A percentile compares a stretch with the other conserved stretches of the same genome.
phyloP scores from a whole-genome alignment of 2,888 invertebrate species.

The Chalcosyrphus nemorum region DNA sequence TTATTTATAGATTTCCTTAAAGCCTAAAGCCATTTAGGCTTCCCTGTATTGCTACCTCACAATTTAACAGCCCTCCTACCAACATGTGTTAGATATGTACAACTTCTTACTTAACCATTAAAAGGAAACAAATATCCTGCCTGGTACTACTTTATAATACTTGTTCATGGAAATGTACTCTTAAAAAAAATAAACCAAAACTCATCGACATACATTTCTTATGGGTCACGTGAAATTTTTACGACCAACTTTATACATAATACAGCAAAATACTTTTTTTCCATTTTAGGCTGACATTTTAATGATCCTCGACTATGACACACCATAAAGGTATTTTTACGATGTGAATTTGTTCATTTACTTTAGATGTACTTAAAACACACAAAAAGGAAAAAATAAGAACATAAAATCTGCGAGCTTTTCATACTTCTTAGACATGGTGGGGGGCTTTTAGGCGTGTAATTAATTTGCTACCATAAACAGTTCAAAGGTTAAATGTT shows the following conservation, averaged over 20 bases:
- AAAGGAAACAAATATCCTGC: not conserved
- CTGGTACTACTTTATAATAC: not conserved
- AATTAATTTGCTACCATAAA: conserved; percentile 19
- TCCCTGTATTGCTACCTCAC: too few species aligned
- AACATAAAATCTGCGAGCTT: not conserved
- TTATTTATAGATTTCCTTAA: too few species aligned
- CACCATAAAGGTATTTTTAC: conserved; percentile 14
- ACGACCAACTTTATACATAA: not conserved
- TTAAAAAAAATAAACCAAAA: not conserved
- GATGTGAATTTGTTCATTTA: conserved; percentile 1
- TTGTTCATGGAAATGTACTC: not conserved
- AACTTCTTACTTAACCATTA: not conserved
- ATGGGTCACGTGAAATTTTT: not conserved
- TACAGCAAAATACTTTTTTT: not conserved
- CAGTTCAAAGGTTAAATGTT: not conserved
- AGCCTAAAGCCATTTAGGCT: too few species aligned
- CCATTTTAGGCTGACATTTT: not conserved
- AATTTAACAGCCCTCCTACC: too few species aligned
- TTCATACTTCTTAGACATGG: not conserved
- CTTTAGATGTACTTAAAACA: conserved; percentile 12
- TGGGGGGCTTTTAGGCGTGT: not conserved
- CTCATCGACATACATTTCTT: not conserved
- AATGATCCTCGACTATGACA: conserved; percentile 21
- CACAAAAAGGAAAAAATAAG: not conserved
- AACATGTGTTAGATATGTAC: too few species aligned